Evolutionary conservation across 2,888 invertebrate genomes (phyloP), one percentile per base, ranked within the genome.

Genomic region (Lithodes maja): DNA sequence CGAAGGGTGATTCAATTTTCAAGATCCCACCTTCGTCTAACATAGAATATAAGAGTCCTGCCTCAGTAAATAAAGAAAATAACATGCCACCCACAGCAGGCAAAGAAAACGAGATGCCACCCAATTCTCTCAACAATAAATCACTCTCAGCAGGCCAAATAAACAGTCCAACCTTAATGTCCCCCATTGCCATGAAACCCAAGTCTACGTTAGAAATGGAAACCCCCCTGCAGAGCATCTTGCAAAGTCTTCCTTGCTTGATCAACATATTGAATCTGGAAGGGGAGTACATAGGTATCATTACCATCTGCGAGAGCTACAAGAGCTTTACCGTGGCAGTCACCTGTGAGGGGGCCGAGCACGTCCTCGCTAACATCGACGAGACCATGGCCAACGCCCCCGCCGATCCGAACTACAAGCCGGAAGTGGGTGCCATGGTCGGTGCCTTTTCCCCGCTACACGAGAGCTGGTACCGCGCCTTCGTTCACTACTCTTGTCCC

Each of bases 391-490:
- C 33, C 79, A 83, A 17, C 50, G n/a, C n/a, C 15, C 83, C 83
- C 33, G 1, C 2, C 5, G 79, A 17, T 55, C n/a, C 3, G 17
- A 17, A 83, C n/a, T 88, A 84, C 55, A 84, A 80, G 80, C 74
- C 87, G 1, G 61, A 50, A n/a, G 53, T 83, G 5, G 90, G 90
- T 5, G 78, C 69, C 12, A 12, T 83, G 12, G 86, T 90, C 7
- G 87, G 86, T 75, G 79, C 90, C 12, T 61, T 69, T 33, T 85
- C 90, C 2, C 33, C 71, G 15, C 33, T 9, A 2, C 85, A 90
- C 61, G 79, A 77, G 3, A 52, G 68, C 17, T 90, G 90, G 90
- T 88, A 85, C 54, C 78, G 90, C 5, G 85, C 90, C 1, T 78
- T 53, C 74, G 86, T 88, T 7, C 75, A 82, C 49, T 53, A 78